Evolutionary conservation across 2,113 vertebrate species (phyloP), one percentile per base, ranked within the genome.

Genomic region (Coracopsis vasa): DNA sequence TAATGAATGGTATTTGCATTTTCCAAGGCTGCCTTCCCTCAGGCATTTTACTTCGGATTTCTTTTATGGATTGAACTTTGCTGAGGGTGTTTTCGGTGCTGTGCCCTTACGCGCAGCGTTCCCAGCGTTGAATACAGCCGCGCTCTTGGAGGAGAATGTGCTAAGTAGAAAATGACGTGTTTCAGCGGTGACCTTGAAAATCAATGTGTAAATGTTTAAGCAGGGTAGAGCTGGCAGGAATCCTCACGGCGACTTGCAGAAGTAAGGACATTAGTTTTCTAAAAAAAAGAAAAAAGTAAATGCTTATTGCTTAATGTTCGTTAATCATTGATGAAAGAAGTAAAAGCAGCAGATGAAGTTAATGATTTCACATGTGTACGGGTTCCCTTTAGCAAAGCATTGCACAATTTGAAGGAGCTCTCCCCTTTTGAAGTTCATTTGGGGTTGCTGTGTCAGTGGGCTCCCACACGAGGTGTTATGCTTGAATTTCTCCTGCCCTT

Each of bases 241-340:
- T 86, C 80, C 61, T 67, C 31, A 3, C 3, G 17, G 77, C 44
- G 16, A 45, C 60, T 93, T 16, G 61, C 47, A 71, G 60, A 75
- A 93, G 77, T 45, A 60, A 88, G 45, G 80, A 62, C 47, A 4
- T 35, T 4, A 31, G 44, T 5, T n/a, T 31, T 41, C 21, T 48
- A 24, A 29, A 44, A 37, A 48, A 28, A 54, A 33, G 27, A 74
- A 67, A 29, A n/a, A 71, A 78, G 56, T 35, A 74, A 80, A 61
- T 35, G 73, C 91, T 33, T 65, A 89, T 90, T 80, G 88, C 94
- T 87, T 91, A 39, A 87, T 8, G 48, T 51, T 71, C 7, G 78
- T 90, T 97, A 95, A 96, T 95, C 84, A 90, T 86, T 93, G 88
- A 79, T 61, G 91, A 75, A 18, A 78, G 73, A 45, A 80, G 47